These are phyloP conservation scores for Perizoma flavofasciatum DNA, from an alignment of 2,888 invertebrate genomes.

Conservation along the genomic window DNA sequence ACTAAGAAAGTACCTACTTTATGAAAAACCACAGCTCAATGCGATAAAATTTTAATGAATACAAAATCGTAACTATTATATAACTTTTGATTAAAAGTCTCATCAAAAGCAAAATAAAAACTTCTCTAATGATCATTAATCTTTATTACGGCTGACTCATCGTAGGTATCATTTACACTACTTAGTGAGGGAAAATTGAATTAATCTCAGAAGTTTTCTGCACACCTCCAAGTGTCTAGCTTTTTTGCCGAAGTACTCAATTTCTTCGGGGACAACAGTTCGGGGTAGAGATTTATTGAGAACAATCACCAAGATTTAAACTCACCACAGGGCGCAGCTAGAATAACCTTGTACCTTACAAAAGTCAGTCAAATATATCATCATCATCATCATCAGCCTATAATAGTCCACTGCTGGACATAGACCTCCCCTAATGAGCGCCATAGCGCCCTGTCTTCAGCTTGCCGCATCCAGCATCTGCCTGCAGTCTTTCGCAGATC, in stretches of 20 bases:
- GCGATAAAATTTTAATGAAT: no score
- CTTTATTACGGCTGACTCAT: conserved; percentile 10
- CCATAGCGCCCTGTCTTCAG: no score
- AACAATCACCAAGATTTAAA: conserved; percentile 21
- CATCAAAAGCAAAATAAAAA: conserved; percentile 11
- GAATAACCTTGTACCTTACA: neutral
- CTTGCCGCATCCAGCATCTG: no score
- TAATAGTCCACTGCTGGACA: no score
- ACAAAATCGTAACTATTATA: no score
- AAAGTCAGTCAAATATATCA: no score
- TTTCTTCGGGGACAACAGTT: conserved; percentile 24
- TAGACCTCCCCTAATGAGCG: no score
- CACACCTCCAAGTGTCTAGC: conserved; percentile 25
- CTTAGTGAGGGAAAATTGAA: conserved; percentile 30
- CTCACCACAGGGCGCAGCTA: conserved; percentile 1
- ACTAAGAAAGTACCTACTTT: no score
- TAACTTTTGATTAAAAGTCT: neutral
- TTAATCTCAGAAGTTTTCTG: conserved; percentile 29
- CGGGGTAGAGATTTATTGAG: conserved; percentile 24
- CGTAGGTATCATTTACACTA: conserved; percentile 14
- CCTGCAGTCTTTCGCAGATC: no score
- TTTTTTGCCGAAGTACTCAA: conserved; percentile 22
- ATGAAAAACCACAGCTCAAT: no score
- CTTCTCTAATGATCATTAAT: conserved; percentile 15
- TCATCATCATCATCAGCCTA: no score